Evolutionary conservation across 2,888 invertebrate genomes (phyloP), one percentile per base, ranked within the genome.

Genomic region (Timema podura): DNA sequence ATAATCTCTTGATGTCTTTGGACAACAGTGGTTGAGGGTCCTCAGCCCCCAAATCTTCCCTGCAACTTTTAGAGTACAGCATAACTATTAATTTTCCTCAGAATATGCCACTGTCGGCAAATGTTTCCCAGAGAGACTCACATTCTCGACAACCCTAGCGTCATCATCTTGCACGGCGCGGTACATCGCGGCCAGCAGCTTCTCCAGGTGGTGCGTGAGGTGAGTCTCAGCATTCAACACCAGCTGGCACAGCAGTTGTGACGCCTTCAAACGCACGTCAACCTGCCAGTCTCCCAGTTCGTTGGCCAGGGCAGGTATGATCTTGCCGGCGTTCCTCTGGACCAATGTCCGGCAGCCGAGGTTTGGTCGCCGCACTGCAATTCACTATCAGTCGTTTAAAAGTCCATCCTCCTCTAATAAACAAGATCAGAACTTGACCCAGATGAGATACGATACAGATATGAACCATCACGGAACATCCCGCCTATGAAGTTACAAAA

Each of bases 271-370:
- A 65, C 91, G 82, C 0, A 88, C 86, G 71, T 85, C 86, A 5
- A 83, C 85, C 76, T 91, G 88, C 94, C 94, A 95, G 74, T 93
- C 90, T 0, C 85, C 85, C 76, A 95, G 84, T 79, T 95, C 95
- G 78, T 80, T 83, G 64, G 84, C 81, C 74, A 95, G 84, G 54
- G 90, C 91, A 44, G 88, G 87, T 11, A 92, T 82, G 73, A 95
- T 87, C 81, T 90, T 91, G 68, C 89, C 86, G 73, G 92, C 84
- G 77, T 94, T 89, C 71, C 88, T 86, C 77, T 91, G 89, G 0
- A 92, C 91, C 66, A 97, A 81, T 3, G 85, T 85, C 9, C 96
- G 87, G 78, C 97, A 97, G 0, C 96, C 96, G 30, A 96, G 83
- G 77, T 92, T 92, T 0, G 96, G 95, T n/a, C 96, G 85, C 71